Evolutionary conservation across 2,888 invertebrate genomes (phyloP).

Genomic region (Apamea monoglypha): DNA sequence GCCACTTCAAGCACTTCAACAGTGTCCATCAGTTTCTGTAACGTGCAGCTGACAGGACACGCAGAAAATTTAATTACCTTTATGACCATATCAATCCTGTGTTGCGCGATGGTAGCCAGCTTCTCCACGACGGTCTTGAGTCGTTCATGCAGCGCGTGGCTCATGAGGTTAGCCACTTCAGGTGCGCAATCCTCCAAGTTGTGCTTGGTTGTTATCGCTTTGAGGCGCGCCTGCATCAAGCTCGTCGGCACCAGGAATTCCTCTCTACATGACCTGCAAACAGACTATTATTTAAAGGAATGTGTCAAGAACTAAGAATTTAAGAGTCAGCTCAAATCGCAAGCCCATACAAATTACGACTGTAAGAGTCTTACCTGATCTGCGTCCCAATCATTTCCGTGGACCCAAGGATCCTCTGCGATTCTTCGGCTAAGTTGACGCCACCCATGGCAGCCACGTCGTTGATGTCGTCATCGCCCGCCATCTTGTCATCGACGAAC

Average conservation of each 20-base stretch:
- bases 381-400: slow-evolving; percentile 97
- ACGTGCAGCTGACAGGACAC: no score
- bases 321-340: neutral
- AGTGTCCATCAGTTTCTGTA: no score
- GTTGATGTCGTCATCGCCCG: slow-evolving; percentile 98
- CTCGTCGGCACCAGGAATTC: slow-evolving; percentile 95
- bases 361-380: slow-evolving; percentile 87
- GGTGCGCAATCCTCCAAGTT: slow-evolving; percentile 95
- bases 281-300: neutral
- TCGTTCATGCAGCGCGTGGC: slow-evolving; percentile 98
- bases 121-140: slow-evolving; percentile 97
- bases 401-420: slow-evolving; percentile 97
- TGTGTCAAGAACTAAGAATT: neutral
- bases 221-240: slow-evolving; percentile 94
- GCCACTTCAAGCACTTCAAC: no score
- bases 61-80: slow-evolving; percentile 90
- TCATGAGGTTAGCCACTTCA: slow-evolving; percentile 97
- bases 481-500: slow-evolving; percentile 89
- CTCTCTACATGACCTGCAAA: slow-evolving; percentile 95
- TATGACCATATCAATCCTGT: slow-evolving; percentile 96
- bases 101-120: slow-evolving; percentile 97
- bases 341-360: neutral
- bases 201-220: slow-evolving; percentile 93
- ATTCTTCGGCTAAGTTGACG: slow-evolving; percentile 98
- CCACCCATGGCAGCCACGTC: slow-evolving; percentile 99